These are phyloP conservation scores for Tetramorium bicarinatum DNA, from an alignment of 2,888 invertebrate species.

Conservation along the genomic window DNA sequence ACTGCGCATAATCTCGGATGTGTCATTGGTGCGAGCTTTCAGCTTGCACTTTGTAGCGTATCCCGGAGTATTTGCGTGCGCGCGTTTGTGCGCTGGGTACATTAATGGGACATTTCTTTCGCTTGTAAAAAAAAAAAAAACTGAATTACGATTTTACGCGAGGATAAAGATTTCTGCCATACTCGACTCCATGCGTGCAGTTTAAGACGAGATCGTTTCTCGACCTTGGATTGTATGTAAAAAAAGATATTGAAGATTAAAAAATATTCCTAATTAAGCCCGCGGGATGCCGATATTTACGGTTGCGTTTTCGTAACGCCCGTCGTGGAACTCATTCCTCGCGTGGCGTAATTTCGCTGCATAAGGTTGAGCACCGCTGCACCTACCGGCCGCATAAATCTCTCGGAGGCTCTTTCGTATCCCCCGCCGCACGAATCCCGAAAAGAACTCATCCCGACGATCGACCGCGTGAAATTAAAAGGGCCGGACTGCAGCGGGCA, in stretches of 20 bases:
- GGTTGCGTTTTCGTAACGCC: background rate
- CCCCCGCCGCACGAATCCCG: conserved; percentile 63
- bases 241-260: background rate
- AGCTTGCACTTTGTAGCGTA: conserved; percentile 11
- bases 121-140: background rate
- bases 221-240: conserved; percentile 14
- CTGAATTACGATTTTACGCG: background rate
- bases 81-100: background rate
- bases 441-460: conserved; percentile 71
- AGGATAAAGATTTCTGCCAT: background rate
- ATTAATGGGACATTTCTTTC: conserved; percentile 27
- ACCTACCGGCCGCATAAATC: conserved; percentile 75
- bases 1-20: conserved; percentile 39
- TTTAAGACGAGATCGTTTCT: conserved; percentile 29
- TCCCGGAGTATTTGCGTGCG: conserved; percentile 5
- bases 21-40: conserved; percentile 33
- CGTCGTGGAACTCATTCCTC: conserved; percentile 3
- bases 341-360: background rate
- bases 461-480: conserved; percentile 76
- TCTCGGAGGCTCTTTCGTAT: conserved; percentile 64
- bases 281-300: background rate
- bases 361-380: conserved; percentile 71
- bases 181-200: background rate
- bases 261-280: background rate
- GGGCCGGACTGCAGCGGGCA: conserved; percentile 56